Percentiles rank a stretch among this genome's conserved stretches.
phyloP scores from a whole-genome alignment of 2,113 vertebrate species.

The Lepus timidus region DNA sequence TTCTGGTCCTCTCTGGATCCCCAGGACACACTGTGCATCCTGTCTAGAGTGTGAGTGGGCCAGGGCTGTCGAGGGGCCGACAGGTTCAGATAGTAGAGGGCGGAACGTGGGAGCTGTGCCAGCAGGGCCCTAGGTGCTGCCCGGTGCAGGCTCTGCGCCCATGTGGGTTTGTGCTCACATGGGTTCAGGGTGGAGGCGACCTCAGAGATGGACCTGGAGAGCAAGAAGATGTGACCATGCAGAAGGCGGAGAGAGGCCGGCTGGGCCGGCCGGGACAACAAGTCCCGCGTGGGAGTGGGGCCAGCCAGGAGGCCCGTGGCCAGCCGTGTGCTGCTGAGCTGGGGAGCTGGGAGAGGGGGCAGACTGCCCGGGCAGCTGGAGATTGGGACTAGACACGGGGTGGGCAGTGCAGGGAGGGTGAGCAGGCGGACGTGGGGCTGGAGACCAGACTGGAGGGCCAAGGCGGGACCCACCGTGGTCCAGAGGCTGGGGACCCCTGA shows the following conservation, averaged over 20 bases:
- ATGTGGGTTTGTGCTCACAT: fast-evolving
- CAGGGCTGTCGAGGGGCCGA: background rate
- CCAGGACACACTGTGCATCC: no score
- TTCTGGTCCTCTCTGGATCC: background rate
- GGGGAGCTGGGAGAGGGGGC: background rate
- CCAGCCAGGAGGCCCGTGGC: fast-evolving
- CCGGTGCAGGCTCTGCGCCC: fast-evolving
- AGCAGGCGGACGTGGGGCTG: background rate
- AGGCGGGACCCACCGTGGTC: background rate
- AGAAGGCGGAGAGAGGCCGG: background rate
- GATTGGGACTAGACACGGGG: background rate
- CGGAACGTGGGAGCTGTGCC: fast-evolving
- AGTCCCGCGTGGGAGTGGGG: fast-evolving
- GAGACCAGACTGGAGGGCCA: background rate
- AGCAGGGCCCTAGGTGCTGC: background rate
- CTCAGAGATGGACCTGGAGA: background rate
- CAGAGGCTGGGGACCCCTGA: background rate
- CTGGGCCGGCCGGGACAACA: background rate
- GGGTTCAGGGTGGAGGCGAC: background rate
- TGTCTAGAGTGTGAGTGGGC: background rate
- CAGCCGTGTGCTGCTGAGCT: background rate
- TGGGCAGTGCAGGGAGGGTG: background rate
- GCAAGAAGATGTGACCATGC: background rate
- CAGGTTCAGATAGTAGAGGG: background rate
- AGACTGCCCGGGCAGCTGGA: background rate